Evolutionary conservation across 2,113 vertebrate species (phyloP).

Genomic region (Tauraco erythrolophus): DNA sequence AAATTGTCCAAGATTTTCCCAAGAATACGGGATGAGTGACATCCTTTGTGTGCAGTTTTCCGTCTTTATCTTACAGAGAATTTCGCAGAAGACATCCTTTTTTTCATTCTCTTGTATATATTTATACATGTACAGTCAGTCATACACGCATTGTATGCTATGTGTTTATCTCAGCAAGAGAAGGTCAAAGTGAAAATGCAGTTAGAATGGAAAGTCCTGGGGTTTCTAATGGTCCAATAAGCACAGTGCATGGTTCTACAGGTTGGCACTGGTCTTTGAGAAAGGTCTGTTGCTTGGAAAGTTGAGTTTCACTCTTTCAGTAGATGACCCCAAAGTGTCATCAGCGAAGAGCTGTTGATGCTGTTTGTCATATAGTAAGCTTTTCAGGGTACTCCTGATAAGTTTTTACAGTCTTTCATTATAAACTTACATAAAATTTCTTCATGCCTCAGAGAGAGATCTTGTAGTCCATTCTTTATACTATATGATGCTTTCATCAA

Average conservation of each 20-base stretch:
- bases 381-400: background rate
- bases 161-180: background rate
- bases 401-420: background rate
- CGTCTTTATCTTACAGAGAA: background rate
- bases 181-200: background rate
- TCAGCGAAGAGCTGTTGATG: background rate
- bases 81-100: background rate
- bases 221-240: background rate
- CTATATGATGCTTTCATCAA: background rate
- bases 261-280: background rate
- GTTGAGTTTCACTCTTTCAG: background rate
- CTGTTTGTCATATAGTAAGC: background rate
- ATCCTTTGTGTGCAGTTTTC: background rate
- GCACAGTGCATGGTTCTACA: background rate
- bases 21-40: background rate
- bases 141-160: fast-evolving
- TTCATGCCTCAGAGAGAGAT: background rate
- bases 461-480: background rate
- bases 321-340: background rate
- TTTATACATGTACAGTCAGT: background rate
- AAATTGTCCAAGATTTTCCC: background rate
- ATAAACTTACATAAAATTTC: background rate
- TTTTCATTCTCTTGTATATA: background rate
- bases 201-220: background rate
- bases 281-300: background rate